Percentiles rank a stretch among this genome's conserved stretches.
phyloP scores from a whole-genome alignment of 2,797 vertebrate genomes.

The Odontamblyopus rebecca region DNA sequence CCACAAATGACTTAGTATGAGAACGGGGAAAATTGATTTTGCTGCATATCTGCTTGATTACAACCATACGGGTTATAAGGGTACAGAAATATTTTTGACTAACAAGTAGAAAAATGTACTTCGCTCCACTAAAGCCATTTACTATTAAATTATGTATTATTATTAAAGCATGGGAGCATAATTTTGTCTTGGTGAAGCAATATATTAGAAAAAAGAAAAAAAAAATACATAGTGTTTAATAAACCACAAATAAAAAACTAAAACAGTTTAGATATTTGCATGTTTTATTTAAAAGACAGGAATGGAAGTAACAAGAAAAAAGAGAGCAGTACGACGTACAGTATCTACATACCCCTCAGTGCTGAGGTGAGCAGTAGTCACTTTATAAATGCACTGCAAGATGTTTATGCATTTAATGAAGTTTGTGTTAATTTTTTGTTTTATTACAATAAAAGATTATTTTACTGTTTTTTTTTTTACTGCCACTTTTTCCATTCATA shows the following conservation, averaged over 20 bases:
- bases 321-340: neutral
- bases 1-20: constrained; percentile 48
- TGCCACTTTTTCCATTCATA: neutral
- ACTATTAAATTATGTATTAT: neutral
- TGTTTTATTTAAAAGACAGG: neutral
- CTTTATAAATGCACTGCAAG: neutral
- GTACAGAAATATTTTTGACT: neutral
- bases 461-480: neutral
- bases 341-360: neutral
- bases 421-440: neutral
- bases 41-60: constrained; percentile 10
- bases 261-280: neutral
- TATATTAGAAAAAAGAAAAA: neutral
- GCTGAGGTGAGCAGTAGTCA: neutral
- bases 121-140: neutral
- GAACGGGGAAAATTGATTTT: constrained; percentile 42
- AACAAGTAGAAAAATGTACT: constrained; percentile 12
- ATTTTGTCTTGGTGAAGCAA: neutral
- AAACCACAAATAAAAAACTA: too few species aligned
- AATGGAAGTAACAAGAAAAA: neutral
- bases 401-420: neutral
- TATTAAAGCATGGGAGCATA: neutral
- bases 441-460: neutral
- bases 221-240: neutral
- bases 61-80: constrained; percentile 2